A percentile compares a stretch with the other conserved stretches of the same genome.
phyloP scores from a whole-genome alignment of 2,888 invertebrate species.

The Ectemnius lituratus region DNA sequence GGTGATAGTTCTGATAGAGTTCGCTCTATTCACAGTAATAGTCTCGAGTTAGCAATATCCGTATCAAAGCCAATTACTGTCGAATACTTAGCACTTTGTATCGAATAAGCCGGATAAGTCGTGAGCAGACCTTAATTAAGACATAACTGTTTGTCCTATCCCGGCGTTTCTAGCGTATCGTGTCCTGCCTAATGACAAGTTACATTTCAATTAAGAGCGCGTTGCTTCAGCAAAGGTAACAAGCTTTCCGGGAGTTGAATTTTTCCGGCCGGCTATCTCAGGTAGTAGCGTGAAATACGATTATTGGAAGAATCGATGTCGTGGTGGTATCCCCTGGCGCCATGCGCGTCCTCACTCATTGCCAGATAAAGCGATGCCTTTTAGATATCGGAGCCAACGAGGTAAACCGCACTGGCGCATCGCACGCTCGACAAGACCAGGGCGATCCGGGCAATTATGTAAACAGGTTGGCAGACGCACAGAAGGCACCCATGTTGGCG shows the following conservation, averaged over 20 bases:
- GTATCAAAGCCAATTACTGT: not conserved
- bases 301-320: not conserved
- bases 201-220: too few species aligned
- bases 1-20: not conserved
- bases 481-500: constrained; percentile 1
- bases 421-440: not conserved
- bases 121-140: not conserved
- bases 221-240: not conserved
- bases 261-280: not conserved
- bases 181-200: too few species aligned
- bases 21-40: constrained; percentile 14
- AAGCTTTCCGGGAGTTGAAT: not conserved
- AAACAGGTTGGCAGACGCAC: constrained; percentile 15
- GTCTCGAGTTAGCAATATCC: not conserved
- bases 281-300: not conserved
- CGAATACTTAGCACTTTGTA: not conserved
- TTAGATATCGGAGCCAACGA: constrained; percentile 2
- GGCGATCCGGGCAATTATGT: constrained; percentile 18
- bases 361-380: not conserved
- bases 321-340: not conserved
- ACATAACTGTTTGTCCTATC: not conserved
- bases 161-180: too few species aligned
- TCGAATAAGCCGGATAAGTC: too few species aligned
- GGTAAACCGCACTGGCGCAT: not conserved
- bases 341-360: not conserved